Conservation (phyloP, 2,888 invertebrate genomes). For the Euclidia mi region DNA sequence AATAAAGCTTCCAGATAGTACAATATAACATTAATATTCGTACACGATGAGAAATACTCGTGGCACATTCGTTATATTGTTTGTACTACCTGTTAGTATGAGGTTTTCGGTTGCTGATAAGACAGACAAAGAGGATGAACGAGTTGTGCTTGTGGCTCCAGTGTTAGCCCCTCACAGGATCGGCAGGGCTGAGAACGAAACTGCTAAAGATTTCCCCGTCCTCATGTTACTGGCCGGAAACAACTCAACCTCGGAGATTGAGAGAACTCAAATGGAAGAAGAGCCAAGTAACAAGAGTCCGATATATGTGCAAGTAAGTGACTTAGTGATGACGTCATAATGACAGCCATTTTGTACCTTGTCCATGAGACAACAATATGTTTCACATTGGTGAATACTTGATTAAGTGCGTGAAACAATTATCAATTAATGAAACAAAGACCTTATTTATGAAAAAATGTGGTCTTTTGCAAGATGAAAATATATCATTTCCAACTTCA, state of each 20-base stretch:
- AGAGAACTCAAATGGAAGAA: conserved; percentile 17
- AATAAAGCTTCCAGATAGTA: conserved; percentile 71
- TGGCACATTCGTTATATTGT: conserved; percentile 12
- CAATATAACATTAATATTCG: conserved; percentile 64
- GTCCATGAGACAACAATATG: too few species aligned
- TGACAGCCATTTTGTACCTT: too few species aligned
- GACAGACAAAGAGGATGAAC: conserved; percentile 38
- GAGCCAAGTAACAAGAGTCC: conserved; percentile 55
- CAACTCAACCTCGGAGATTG: conserved; percentile 37
- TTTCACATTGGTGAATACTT: too few species aligned
- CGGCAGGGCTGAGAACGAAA: conserved; percentile 66
- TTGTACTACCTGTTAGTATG: conserved; percentile 14
- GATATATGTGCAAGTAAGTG: conserved; percentile 70
- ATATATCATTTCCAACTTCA: too few species aligned
- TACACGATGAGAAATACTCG: conserved; percentile 66
- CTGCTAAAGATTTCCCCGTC: conserved; percentile 81
- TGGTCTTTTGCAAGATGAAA: too few species aligned
- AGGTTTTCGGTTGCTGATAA: conserved; percentile 26
- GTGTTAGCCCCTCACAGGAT: conserved; percentile 71
- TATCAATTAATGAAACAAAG: too few species aligned
- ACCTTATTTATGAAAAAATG: too few species aligned
- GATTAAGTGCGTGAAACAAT: too few species aligned
- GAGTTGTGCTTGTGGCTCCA: conserved; percentile 68
- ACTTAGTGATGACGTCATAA: too few species aligned
- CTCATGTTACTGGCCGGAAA: conserved; percentile 71